Evolutionary conservation across 2,797 vertebrate species (phyloP), one percentile per base, ranked within the genome.

Genomic region (Aeoliscus strigatus): DNA sequence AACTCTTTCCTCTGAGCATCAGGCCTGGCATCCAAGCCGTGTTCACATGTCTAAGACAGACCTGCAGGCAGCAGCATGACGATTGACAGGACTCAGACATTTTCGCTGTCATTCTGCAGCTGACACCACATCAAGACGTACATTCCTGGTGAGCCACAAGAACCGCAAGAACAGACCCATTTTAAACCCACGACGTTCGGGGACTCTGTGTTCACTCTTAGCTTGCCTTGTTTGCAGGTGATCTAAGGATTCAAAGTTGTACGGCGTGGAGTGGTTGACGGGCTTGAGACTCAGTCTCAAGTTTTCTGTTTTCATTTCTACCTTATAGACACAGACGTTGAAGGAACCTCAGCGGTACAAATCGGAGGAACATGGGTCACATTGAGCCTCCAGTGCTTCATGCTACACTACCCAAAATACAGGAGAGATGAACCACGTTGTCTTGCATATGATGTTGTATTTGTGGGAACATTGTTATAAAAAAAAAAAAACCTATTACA

Each of bases 1-100:
- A 58, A 62, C 57, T 65, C 43, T 67, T 52, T 73, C 70, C 75
- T 67, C 39, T 60, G 69, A 76, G 70, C 69, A 73, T 69, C 57
- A 70, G 68, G 80, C 74, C 77, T 72, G 79, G 75, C 71, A 70
- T 75, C 73, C 73, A 68, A 75, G 75, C 77, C 65, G 63, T 69
- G 73, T 79, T 75, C 77, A 70, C 66, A 28, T 47, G 50, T 60
- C 39, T n/a, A n/a, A 38, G 36, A 69, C 43, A 61, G 67, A 47
- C 73, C 66, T 51, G 54, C 73, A 63, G 70, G 67, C 70, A 60
- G 54, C 68, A 42, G 56, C 24, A 23, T 60, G 56, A 61, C 57
- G 65, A 77, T 52, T 43, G 63, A 73, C 52, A 60, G 59, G 70
- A 60, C 54, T 47, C 51, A 51, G 56, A 60, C 50, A 18, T 65